Percentiles rank a stretch among this genome's conserved stretches.
Conservation (phyloP, 2,797 vertebrate species). For the Danio albolineatus region DNA sequence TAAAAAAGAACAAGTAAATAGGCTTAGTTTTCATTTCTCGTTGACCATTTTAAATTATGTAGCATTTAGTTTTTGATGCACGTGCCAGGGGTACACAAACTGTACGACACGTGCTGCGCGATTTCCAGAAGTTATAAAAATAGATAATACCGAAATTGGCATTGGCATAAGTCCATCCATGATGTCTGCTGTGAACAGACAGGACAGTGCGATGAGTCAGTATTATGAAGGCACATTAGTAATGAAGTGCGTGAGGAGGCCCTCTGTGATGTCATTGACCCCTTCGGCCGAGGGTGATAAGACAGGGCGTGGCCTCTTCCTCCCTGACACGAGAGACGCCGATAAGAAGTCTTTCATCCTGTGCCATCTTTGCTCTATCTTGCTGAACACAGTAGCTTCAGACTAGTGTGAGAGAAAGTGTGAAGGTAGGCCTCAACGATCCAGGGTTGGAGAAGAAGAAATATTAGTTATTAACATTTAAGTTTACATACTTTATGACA, state of each 20-base stretch:
- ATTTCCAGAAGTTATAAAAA: constrained; percentile 35
- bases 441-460: not conserved
- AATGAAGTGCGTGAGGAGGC: not conserved
- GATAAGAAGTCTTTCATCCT: constrained; percentile 51
- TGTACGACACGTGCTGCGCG: not conserved
- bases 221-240: constrained; percentile 21
- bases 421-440: not conserved
- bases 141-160: constrained; percentile 45
- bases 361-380: constrained; percentile 24
- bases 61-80: not conserved
- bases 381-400: not conserved
- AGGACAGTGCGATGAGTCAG: constrained; percentile 38
- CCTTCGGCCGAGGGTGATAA: constrained; percentile 73
- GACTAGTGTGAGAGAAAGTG: not conserved
- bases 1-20: not conserved
- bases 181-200: constrained; percentile 44
- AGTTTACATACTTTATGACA: too few species aligned
- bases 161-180: constrained; percentile 32
- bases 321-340: constrained; percentile 64
- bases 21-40: not conserved
- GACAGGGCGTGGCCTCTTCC: constrained; percentile 60
- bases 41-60: not conserved
- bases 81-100: not conserved
- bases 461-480: not conserved
- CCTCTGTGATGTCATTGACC: constrained; percentile 70